Evolutionary conservation across 2,888 invertebrate genomes (phyloP), one percentile per base, ranked within the genome.

Genomic region (Leptinotarsa haldemani): DNA sequence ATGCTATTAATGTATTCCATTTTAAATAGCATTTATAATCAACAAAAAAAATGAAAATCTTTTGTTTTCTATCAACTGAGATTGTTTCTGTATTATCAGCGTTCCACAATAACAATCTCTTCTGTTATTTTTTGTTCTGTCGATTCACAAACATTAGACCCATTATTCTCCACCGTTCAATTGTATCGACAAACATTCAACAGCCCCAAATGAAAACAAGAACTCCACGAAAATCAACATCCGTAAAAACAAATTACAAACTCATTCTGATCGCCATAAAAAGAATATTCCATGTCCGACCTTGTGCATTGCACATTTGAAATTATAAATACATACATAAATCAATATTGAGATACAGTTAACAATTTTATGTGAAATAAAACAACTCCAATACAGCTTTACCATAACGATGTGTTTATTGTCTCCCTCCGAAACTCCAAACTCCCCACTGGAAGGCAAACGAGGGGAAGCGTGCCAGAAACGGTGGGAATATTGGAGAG

Each of bases 351-450:
- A 84, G 84, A 84, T 85, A 86, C 85, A 84, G 85, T 86, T 86
- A 86, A 85, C 85, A 86, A 85, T 86, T 86, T 86, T 86, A 86
- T 86, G 84, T 83, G 83, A 83, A 85, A 86, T 85, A 85, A 86
- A 86, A 86, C 84, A 84, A 85, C 85, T 78, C 66, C 69, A 85
- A 85, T 87, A 85, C 85, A 84, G 86, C 86, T 87, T 87, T 87
- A 85, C 86, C 86, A 85, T 87, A 87, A 87, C 86, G 87, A 87
- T 83, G 87, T 87, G 87, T 87, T 87, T 87, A 87, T 87, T 86
- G 86, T 84, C 84, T 82, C 85, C 85, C 82, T 79, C 84, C 81
- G 77, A 76, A 56, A 56, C 68, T 68, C 68, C 47, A 73, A 75
- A 69, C 66, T 68, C 70, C 80, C 83, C 78, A 79, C 82, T 78